These are phyloP conservation scores for Malthinus seriepunctatus DNA, from an alignment of 2,888 invertebrate species.

Conservation along the genomic window DNA sequence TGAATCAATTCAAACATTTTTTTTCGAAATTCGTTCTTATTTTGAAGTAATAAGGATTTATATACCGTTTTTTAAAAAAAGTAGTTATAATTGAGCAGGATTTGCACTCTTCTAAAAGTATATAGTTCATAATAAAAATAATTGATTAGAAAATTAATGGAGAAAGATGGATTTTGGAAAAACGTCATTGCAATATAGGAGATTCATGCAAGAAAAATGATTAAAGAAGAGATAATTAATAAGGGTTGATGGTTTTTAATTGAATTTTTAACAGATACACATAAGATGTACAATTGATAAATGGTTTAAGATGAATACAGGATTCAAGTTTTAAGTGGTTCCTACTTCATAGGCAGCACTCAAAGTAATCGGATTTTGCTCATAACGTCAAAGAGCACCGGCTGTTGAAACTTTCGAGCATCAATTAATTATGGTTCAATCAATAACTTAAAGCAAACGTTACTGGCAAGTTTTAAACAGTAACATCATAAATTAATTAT, in stretches of 20 bases:
- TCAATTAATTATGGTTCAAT: slow-evolving; percentile 29
- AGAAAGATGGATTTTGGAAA: too few species aligned
- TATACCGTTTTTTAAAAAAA: too few species aligned
- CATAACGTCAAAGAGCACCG: slow-evolving; percentile 26
- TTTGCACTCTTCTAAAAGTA: too few species aligned
- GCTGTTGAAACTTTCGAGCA: slow-evolving; percentile 23
- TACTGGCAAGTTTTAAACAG: slow-evolving; percentile 23
- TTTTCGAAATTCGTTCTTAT: too few species aligned
- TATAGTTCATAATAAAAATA: too few species aligned
- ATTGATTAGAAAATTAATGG: too few species aligned
- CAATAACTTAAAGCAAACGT: slow-evolving; percentile 21
- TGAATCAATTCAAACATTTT: too few species aligned
- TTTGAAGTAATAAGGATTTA: too few species aligned
- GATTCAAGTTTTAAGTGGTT: slow-evolving; percentile 24
- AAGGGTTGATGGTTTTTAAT: slow-evolving; percentile 18
- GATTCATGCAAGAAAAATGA: slow-evolving; percentile 7
- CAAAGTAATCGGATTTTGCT: slow-evolving; percentile 24
- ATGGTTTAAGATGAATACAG: slow-evolving; percentile 20
- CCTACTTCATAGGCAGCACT: slow-evolving; percentile 17
- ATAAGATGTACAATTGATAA: slow-evolving; percentile 14
- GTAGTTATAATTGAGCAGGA: too few species aligned
- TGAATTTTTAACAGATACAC: slow-evolving; percentile 10
- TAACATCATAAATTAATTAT: slow-evolving; percentile 20
- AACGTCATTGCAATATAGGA: too few species aligned
- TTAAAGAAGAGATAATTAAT: slow-evolving; percentile 14